phyloP scores from a whole-genome alignment of 1,140 invertebrate species.

The Ephestia elutella region DNA sequence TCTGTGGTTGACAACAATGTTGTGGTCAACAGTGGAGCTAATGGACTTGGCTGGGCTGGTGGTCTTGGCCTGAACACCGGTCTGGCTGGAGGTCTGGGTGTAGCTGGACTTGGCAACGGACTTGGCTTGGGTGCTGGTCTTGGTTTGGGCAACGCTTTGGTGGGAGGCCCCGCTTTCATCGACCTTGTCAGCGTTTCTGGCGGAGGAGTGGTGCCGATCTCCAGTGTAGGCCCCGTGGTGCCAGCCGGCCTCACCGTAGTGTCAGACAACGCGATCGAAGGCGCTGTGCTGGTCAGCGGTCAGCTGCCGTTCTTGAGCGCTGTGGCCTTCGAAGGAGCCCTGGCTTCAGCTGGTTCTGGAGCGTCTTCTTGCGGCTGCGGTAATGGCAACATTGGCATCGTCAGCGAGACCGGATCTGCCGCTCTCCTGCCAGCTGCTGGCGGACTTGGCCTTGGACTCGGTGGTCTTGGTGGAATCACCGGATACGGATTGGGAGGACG shows the following conservation, averaged over 20 bases:
- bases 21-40: background rate
- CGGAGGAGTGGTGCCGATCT: background rate
- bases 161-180: background rate
- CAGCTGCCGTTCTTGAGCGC: conserved; percentile 37
- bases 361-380: conserved; percentile 22
- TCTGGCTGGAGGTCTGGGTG: too few species aligned
- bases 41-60: background rate
- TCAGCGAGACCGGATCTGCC: conserved; percentile 9
- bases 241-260: conserved; percentile 24
- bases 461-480: background rate
- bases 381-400: conserved; percentile 25
- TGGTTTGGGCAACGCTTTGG: background rate
- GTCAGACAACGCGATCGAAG: conserved; percentile 25
- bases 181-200: background rate
- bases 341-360: conserved; percentile 25
- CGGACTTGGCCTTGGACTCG: background rate
- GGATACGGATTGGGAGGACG: too few species aligned
- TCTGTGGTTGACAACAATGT: background rate
- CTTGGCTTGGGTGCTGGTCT: background rate
- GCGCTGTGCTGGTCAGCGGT: conserved; percentile 28
- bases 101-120: background rate
- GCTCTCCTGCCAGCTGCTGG: conserved; percentile 9
- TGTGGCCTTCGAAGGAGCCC: conserved; percentile 31
- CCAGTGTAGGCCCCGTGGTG: conserved; percentile 19
- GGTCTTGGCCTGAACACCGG: conserved; percentile 21